phyloP scores from a whole-genome alignment of 2,888 invertebrate genomes.

The Platycheirus albimanus region DNA sequence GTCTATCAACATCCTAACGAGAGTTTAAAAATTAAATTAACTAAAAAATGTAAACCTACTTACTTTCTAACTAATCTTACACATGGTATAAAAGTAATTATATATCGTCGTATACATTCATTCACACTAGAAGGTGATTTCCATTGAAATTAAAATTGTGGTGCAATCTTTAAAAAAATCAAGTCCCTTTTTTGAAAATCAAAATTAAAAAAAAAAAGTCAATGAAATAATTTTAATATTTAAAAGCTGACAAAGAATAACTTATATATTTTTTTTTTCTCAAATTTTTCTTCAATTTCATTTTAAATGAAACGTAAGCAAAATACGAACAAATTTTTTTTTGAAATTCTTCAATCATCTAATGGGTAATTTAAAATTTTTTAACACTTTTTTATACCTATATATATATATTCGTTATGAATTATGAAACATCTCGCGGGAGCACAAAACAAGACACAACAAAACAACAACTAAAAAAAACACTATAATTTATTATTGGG shows the following conservation, averaged over 20 bases:
- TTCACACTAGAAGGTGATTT: neutral
- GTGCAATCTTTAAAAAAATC: slow-evolving; percentile 9
- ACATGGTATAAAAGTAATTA: neutral
- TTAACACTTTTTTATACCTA: neutral
- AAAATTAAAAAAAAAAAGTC: slow-evolving; percentile 7
- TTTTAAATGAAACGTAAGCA: slow-evolving; percentile 2
- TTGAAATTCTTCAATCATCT: neutral
- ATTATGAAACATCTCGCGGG: slow-evolving; percentile 5
- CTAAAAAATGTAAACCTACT: neutral
- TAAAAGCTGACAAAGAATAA: slow-evolving; percentile 49
- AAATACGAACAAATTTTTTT: neutral
- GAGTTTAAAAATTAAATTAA: neutral
- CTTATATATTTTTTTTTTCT: too few relatives aligned
- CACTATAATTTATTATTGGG: slow-evolving; percentile 52
- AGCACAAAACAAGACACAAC: slow-evolving; percentile 20
- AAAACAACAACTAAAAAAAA: slow-evolving; percentile 8
- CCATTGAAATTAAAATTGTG: slow-evolving; percentile 3
- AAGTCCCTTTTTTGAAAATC: neutral
- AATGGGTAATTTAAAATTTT: slow-evolving; percentile 29
- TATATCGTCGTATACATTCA: neutral
- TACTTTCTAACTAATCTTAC: neutral
- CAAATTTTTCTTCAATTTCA: slow-evolving; percentile 9
- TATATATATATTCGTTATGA: slow-evolving; percentile 4
- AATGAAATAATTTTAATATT: slow-evolving; percentile 27
- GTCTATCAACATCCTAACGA: neutral